Percentiles rank a stretch among this genome's conserved stretches.
Evolutionary conservation across 2,888 invertebrate species (phyloP).

Genomic region (Stenodema calcarata): DNA sequence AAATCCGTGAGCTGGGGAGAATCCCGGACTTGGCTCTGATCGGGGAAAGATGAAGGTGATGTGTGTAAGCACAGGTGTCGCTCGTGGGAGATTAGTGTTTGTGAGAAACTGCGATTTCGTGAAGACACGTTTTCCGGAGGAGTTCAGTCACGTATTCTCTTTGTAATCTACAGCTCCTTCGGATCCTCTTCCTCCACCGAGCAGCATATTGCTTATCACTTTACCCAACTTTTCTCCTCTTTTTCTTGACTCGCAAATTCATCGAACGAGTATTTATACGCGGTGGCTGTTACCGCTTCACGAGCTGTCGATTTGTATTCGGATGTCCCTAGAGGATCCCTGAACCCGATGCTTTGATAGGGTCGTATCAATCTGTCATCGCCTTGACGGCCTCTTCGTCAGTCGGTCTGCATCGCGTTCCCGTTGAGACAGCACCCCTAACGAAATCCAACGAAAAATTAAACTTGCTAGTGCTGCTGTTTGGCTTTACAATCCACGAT

Average conservation of each 20-base stretch:
- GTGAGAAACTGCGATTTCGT: constrained; percentile 49
- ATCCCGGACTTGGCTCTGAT: constrained; percentile 8
- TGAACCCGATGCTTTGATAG: too few relatives aligned
- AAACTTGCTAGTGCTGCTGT: too few relatives aligned
- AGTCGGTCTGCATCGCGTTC: too few relatives aligned
- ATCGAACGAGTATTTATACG: too few relatives aligned
- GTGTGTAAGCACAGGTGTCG: constrained; percentile 42
- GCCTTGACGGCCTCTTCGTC: too few relatives aligned
- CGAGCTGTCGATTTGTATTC: too few relatives aligned
- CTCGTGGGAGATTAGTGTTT: constrained; percentile 37
- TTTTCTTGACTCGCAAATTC: neutral
- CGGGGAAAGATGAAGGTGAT: constrained; percentile 45
- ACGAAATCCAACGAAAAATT: too few relatives aligned
- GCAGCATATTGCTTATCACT: constrained; percentile 25
- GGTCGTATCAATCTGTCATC: too few relatives aligned
- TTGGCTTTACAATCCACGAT: too few relatives aligned
- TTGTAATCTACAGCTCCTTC: constrained; percentile 19
- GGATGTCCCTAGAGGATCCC: too few relatives aligned
- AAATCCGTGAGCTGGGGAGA: neutral
- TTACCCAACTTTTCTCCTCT: neutral
- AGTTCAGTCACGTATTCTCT: constrained; percentile 38
- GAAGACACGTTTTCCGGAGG: constrained; percentile 42
- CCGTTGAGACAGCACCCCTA: too few relatives aligned
- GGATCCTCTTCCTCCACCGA: neutral
- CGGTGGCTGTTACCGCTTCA: too few relatives aligned